phyloP scores from a whole-genome alignment of 2,888 invertebrate species.

The Caenorhabditis sp. region DNA sequence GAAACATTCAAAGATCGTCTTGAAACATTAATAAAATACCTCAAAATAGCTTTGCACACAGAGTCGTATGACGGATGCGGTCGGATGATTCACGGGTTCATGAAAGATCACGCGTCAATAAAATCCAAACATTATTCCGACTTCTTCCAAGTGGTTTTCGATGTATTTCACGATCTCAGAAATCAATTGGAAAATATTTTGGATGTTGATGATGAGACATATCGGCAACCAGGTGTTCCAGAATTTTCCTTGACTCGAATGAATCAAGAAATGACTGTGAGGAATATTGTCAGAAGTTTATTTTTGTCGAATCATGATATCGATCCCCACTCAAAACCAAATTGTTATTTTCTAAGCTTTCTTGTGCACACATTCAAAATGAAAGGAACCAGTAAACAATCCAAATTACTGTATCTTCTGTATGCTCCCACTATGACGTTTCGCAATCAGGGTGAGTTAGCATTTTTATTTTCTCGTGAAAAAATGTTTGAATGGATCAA shows the following conservation, averaged over 20 bases:
- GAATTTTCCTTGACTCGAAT: background rate
- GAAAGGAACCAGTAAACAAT: constrained; percentile 1
- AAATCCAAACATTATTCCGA: background rate
- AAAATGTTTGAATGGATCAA: too few species aligned
- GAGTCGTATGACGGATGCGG: constrained; percentile 8
- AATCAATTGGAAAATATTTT: constrained; percentile 11
- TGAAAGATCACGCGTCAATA: constrained; percentile 4
- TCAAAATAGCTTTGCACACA: background rate
- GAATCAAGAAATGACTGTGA: background rate
- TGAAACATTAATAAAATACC: background rate
- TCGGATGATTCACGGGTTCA: constrained; percentile 26
- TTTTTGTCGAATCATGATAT: constrained; percentile 13
- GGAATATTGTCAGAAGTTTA: constrained; percentile 1
- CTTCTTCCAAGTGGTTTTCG: constrained; percentile 10
- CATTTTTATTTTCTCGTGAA: background rate
- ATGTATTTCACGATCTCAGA: constrained; percentile 6
- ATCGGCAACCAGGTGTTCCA: constrained; percentile 2
- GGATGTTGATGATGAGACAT: constrained; percentile 10
- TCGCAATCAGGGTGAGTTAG: constrained; percentile 1
- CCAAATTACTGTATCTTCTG: constrained; percentile 22
- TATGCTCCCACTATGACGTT: constrained; percentile 18
- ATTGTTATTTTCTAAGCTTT: constrained; percentile 19
- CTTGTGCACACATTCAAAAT: constrained; percentile 18
- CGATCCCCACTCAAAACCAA: constrained; percentile 10
- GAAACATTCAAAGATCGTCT: background rate